A percentile compares a stretch with the other conserved stretches of the same genome.
phyloP scores from a whole-genome alignment of 1,140 invertebrate species.

The Ceratitis capitata region DNA sequence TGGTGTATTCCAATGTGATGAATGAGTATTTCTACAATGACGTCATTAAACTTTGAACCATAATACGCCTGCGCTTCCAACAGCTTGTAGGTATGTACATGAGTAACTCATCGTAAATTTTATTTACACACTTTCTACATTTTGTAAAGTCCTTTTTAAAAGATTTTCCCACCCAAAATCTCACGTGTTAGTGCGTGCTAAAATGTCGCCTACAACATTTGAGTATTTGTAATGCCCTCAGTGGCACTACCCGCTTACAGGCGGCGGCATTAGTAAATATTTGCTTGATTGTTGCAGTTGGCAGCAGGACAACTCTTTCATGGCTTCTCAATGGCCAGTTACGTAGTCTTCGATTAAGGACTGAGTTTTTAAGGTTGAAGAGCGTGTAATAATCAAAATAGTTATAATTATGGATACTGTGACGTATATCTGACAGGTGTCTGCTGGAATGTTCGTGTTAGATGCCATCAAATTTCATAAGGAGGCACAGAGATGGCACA shows the following conservation, averaged over 20 bases:
- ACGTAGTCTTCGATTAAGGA: background rate
- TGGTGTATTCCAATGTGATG: background rate
- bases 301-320: background rate
- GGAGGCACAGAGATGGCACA: conserved; percentile 52
- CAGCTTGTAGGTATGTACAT: background rate
- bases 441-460: background rate
- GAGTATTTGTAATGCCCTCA: background rate
- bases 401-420: background rate
- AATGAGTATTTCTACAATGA: background rate
- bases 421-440: background rate
- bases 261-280: background rate
- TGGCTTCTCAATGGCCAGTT: background rate
- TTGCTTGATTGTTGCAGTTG: background rate
- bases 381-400: background rate
- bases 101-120: background rate
- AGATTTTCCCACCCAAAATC: background rate
- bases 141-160: background rate
- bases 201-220: background rate
- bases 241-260: background rate
- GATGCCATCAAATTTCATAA: background rate
- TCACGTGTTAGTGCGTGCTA: background rate
- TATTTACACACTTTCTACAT: background rate
- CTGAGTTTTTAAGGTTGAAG: background rate
- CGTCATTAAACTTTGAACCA: background rate
- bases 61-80: background rate